Evolutionary conservation across 2,888 invertebrate genomes (phyloP).

Genomic region (Peribatodes rhomboidaria): DNA sequence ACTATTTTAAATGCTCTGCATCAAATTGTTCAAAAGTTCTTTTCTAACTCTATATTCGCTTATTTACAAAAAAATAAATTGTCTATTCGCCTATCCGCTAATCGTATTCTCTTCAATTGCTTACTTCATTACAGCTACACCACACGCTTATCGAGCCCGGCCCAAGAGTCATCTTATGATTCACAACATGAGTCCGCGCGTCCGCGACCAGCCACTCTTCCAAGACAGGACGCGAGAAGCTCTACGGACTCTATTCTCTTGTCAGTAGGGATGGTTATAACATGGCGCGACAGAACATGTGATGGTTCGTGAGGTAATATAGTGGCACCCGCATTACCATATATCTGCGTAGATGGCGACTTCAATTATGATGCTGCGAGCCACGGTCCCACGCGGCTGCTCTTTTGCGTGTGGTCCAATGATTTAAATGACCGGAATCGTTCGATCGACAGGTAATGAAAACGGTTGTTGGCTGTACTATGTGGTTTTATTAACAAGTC

Average conservation of each 20-base stretch:
- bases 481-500: too few relatives aligned
- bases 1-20: too few relatives aligned
- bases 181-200: constrained; percentile 45
- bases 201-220: constrained; percentile 28
- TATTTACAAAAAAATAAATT: not conserved
- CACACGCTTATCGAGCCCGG: constrained; percentile 36
- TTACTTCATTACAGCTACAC: constrained; percentile 38
- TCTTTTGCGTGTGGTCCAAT: constrained; percentile 52
- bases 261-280: constrained; percentile 16
- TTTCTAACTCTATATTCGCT: not conserved
- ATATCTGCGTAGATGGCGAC: constrained; percentile 69
- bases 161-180: constrained; percentile 44
- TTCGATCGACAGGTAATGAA: constrained; percentile 41
- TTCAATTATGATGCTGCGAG: constrained; percentile 68
- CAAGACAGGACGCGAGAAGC: constrained; percentile 26
- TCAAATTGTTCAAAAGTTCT: not conserved
- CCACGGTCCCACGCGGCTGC: constrained; percentile 59
- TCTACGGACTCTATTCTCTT: constrained; percentile 28
- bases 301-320: constrained; percentile 48
- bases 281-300: not conserved
- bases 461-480: constrained; percentile 27
- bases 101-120: constrained; percentile 33
- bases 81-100: constrained; percentile 10
- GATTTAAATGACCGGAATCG: constrained; percentile 30
- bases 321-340: constrained; percentile 62